Evolutionary conservation across 2,888 invertebrate genomes (phyloP).

Genomic region (Dasysyrphus tricinctus): DNA sequence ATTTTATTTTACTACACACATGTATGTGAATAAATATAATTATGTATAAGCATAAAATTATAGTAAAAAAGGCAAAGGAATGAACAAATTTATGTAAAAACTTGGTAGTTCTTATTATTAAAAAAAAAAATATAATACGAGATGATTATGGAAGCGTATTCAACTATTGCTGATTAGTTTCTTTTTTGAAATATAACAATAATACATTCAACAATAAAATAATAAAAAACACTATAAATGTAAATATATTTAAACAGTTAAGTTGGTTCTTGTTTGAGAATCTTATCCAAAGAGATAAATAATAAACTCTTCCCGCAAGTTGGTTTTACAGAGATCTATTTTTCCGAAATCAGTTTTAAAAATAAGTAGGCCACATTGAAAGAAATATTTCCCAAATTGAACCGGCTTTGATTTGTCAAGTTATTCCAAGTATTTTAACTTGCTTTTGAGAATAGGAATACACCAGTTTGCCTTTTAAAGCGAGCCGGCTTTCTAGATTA

Average conservation of each 20-base stretch:
- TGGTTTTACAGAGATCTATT: too few relatives aligned
- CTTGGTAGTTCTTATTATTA: background rate
- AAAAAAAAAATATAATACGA: too few relatives aligned
- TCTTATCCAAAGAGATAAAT: background rate
- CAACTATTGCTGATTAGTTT: too few relatives aligned
- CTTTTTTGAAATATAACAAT: background rate
- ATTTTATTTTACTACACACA: background rate
- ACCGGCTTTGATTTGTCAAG: too few relatives aligned
- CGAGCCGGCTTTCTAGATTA: too few relatives aligned
- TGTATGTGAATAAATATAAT: background rate
- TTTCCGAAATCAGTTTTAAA: too few relatives aligned
- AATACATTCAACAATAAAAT: background rate
- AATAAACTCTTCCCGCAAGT: too few relatives aligned
- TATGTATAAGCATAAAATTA: background rate
- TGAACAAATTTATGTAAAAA: background rate
- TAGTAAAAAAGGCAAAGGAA: background rate
- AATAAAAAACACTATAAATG: conserved; percentile 2
- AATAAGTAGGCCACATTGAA: too few relatives aligned
- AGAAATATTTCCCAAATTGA: too few relatives aligned
- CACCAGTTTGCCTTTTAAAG: too few relatives aligned
- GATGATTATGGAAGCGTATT: background rate
- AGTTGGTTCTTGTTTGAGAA: background rate
- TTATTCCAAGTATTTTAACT: too few relatives aligned
- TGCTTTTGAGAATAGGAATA: too few relatives aligned
- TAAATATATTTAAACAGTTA: background rate